A percentile compares a stretch with the other conserved stretches of the same genome.
phyloP scores from a whole-genome alignment of 2,113 vertebrate genomes.

The Mobula hypostoma region DNA sequence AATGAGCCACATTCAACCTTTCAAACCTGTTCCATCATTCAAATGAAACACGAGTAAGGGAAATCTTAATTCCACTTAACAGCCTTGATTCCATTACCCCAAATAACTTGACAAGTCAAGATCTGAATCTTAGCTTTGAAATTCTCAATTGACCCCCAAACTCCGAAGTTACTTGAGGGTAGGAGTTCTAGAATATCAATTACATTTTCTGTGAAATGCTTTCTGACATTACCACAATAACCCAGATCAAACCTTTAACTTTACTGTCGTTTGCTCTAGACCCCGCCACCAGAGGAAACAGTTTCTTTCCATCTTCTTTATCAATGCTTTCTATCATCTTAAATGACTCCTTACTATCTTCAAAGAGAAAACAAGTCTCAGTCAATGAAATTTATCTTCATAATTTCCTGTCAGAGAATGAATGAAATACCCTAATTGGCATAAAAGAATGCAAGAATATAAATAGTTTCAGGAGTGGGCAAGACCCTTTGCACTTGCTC shows the following conservation, averaged over 20 bases:
- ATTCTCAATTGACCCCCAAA: background rate
- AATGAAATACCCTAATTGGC: too few relatives aligned
- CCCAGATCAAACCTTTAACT: background rate
- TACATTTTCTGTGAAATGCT: background rate
- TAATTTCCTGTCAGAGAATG: too few relatives aligned
- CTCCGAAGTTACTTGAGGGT: background rate
- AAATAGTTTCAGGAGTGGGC: too few relatives aligned
- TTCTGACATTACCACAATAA: background rate
- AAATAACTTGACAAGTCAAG: background rate
- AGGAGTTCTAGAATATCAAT: background rate
- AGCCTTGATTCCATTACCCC: background rate
- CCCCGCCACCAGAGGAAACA: background rate
- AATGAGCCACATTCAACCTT: background rate
- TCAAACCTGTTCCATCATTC: background rate
- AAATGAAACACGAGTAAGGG: background rate
- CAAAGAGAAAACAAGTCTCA: too few relatives aligned
- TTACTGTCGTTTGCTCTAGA: background rate
- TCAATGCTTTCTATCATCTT: background rate
- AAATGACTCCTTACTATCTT: background rate
- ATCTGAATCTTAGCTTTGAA: background rate
- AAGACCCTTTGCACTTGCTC: too few relatives aligned
- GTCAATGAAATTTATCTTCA: too few relatives aligned
- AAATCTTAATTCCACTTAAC: background rate
- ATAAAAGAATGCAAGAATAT: too few relatives aligned
- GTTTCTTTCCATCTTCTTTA: background rate